phyloP scores from a whole-genome alignment of 2,888 invertebrate species.

The Leucoma salicis region DNA sequence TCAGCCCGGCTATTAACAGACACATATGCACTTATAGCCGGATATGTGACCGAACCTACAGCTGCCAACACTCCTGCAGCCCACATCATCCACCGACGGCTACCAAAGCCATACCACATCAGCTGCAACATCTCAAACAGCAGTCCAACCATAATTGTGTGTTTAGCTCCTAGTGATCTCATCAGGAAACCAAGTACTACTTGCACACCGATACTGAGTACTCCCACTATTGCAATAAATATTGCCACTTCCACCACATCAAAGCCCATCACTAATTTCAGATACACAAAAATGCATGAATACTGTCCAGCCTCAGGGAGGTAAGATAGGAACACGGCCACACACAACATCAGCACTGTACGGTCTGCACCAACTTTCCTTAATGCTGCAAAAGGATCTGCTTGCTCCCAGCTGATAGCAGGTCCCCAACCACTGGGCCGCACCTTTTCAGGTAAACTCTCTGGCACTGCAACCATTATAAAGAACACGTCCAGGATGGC shows the following conservation, averaged over 20 bases:
- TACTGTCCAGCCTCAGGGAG: conserved; percentile 99
- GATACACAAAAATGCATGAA: conserved; percentile 99
- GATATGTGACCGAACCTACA: conserved; percentile 98
- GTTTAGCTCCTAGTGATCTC: conserved; percentile 94
- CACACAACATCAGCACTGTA: conserved; percentile 97
- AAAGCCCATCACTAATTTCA: conserved; percentile 98
- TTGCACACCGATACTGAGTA: conserved; percentile 97
- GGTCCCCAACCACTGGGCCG: conserved; percentile 90
- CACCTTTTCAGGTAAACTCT: conserved; percentile 97
- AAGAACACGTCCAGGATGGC: conserved; percentile 98
- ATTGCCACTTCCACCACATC: conserved; percentile 97
- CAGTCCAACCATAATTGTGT: conserved; percentile 98
- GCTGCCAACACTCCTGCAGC: conserved; percentile 98
- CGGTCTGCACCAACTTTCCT: conserved; percentile 96
- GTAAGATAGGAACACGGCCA: conserved; percentile 98
- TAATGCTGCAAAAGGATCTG: conserved; percentile 97
- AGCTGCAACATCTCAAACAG: conserved; percentile 98
- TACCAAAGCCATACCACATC: conserved; percentile 98
- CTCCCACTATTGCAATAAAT: conserved; percentile 98
- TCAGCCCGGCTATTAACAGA: conserved; percentile 99
- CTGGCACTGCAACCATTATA: conserved; percentile 98
- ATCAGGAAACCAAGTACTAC: conserved; percentile 92
- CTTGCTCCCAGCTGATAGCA: conserved; percentile 98
- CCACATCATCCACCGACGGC: conserved; percentile 99
- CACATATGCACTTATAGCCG: conserved; percentile 99